These are phyloP conservation scores for Myiotriccus ornatus DNA, from an alignment of 2,797 vertebrate genomes.

Conservation along the genomic window DNA sequence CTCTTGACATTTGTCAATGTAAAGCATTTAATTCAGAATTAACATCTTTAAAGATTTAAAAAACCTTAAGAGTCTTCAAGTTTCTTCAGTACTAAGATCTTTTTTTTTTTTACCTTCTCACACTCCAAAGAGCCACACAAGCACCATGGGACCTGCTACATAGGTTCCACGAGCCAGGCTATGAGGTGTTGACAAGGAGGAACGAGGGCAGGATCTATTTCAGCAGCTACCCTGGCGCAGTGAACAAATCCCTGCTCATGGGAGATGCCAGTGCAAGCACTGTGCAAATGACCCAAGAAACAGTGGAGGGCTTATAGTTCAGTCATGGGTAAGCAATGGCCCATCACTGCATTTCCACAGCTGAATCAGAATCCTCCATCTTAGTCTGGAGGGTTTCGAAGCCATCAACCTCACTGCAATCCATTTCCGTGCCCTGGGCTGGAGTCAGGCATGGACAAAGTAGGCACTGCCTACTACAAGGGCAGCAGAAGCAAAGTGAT, in stretches of 20 bases:
- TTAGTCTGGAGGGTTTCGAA: fast-evolving
- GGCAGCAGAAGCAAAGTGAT: fast-evolving
- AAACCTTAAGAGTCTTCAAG: background rate
- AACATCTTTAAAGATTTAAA: background rate
- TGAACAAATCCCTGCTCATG: background rate
- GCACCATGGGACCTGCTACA: background rate
- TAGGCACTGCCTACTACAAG: fast-evolving
- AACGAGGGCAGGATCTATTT: fast-evolving
- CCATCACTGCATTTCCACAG: fast-evolving
- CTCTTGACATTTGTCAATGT: background rate
- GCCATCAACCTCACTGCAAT: background rate
- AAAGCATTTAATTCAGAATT: background rate
- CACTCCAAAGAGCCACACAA: fast-evolving
- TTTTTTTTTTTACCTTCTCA: background rate
- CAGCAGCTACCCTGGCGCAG: background rate
- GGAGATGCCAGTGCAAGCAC: fast-evolving
- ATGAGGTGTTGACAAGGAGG: fast-evolving
- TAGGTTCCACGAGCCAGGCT: background rate
- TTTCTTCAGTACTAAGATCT: fast-evolving
- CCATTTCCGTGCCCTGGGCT: background rate
- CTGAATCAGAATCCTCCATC: no score
- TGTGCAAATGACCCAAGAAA: fast-evolving
- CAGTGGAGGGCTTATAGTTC: background rate
- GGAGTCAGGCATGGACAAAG: fast-evolving
- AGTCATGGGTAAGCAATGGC: background rate